Percentiles rank a stretch among this genome's conserved stretches.
Evolutionary conservation across 1,140 invertebrate genomes (phyloP).

Genomic region (Myzus persicae): DNA sequence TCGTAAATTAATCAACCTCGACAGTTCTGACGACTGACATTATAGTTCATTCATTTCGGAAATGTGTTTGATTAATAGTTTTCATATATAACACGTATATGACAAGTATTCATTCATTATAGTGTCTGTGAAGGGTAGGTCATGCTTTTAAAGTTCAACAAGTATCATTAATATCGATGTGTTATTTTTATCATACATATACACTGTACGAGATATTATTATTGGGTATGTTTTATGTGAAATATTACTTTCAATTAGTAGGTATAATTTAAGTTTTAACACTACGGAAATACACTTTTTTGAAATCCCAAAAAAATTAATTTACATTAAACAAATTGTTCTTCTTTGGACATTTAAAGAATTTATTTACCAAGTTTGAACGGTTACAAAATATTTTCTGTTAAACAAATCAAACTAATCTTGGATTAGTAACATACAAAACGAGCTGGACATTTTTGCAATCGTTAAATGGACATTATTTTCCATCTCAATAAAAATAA

Average conservation of each 20-base stretch:
- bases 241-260: not conserved
- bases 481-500: not conserved
- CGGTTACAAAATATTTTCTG: too few species aligned
- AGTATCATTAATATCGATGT: conserved; percentile 34
- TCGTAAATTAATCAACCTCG: conserved; percentile 21
- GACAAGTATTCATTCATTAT: not conserved
- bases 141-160: conserved; percentile 26
- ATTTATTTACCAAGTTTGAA: too few species aligned
- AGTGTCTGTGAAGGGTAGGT: not conserved
- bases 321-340: not conserved
- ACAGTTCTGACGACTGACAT: conserved; percentile 17
- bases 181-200: not conserved
- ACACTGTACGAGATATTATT: not conserved
- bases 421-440: too few species aligned
- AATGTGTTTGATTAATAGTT: conserved; percentile 44
- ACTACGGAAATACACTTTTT: not conserved
- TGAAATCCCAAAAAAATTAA: not conserved
- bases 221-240: not conserved
- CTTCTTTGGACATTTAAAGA: not conserved
- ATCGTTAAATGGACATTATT: not conserved
- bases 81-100: not conserved
- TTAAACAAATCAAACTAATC: too few species aligned
- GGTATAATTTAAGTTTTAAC: not conserved
- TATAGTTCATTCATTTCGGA: not conserved
- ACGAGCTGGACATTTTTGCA: too few species aligned